These are phyloP conservation scores for Sander lucioperca DNA, from an alignment of 2,113 vertebrate genomes.

Conservation along the genomic window DNA sequence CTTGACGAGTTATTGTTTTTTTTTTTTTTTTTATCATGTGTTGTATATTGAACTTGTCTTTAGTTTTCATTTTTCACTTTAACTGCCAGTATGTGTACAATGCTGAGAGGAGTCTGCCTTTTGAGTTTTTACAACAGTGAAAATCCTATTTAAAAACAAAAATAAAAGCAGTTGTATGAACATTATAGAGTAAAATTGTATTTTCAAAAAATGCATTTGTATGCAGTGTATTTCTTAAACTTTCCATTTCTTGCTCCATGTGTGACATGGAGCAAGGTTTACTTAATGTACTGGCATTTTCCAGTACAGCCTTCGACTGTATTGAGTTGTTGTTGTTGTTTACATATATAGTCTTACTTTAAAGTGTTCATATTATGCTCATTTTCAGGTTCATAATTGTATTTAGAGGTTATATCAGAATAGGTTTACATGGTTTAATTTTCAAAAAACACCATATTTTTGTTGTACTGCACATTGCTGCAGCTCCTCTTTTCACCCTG, in stretches of 20 bases:
- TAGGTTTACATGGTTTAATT: too few species aligned
- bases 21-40: constrained; percentile 64
- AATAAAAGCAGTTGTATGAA: constrained; percentile 79
- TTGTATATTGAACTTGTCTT: constrained; percentile 73
- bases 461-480: too few species aligned
- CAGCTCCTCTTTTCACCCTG: too few species aligned
- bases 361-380: too few species aligned
- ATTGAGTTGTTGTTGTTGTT: not conserved
- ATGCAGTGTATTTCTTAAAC: constrained; percentile 31
- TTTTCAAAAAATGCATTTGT: constrained; percentile 54
- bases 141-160: constrained; percentile 79
- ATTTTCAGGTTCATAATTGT: too few species aligned
- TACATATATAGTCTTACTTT: not conserved
- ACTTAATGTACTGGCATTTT: not conserved
- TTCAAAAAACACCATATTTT: too few species aligned
- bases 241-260: not conserved
- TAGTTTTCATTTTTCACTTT: constrained; percentile 71
- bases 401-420: too few species aligned
- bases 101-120: constrained; percentile 72
- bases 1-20: constrained; percentile 55
- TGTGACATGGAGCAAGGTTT: not conserved
- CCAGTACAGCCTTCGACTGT: not conserved
- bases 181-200: constrained; percentile 64
- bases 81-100: constrained; percentile 76
- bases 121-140: constrained; percentile 68